Conservation (phyloP, 2,888 invertebrate genomes). For the Boloria euphrosyne region DNA sequence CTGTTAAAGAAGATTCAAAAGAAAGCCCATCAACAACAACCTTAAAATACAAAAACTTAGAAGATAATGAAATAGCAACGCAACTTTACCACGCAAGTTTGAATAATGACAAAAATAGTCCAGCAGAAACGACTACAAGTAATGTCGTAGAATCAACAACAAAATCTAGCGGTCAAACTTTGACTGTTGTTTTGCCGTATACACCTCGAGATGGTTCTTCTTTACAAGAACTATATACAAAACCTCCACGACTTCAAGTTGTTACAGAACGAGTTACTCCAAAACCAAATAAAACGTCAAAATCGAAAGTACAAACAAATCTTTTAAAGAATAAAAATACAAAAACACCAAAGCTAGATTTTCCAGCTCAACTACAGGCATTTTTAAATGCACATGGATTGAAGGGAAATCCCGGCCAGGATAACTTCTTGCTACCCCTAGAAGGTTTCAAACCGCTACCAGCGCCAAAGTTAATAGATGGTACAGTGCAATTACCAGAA, state of each 20-base stretch:
- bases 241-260: slow-evolving; percentile 84
- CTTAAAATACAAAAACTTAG: slow-evolving; percentile 46
- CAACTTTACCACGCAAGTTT: slow-evolving; percentile 22
- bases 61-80: slow-evolving; percentile 55
- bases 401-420: slow-evolving; percentile 64
- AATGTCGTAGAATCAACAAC: slow-evolving; percentile 56
- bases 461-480: slow-evolving; percentile 66
- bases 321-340: slow-evolving; percentile 53
- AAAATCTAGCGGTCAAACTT: slow-evolving; percentile 61
- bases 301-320: slow-evolving; percentile 49
- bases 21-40: slow-evolving; percentile 40
- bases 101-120: slow-evolving; percentile 39
- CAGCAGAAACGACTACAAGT: slow-evolving; percentile 44
- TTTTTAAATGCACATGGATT: slow-evolving; percentile 72
- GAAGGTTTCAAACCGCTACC: slow-evolving; percentile 76
- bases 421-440: slow-evolving; percentile 68
- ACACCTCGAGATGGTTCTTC: slow-evolving; percentile 80
- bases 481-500: slow-evolving; percentile 69
- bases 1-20: slow-evolving; percentile 38
- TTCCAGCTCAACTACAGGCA: slow-evolving; percentile 67
- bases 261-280: slow-evolving; percentile 66
- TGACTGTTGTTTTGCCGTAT: slow-evolving; percentile 86
- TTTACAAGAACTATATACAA: slow-evolving; percentile 85
- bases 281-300: slow-evolving; percentile 50
- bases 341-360: slow-evolving; percentile 54